Base-by-base conservation (phyloP, 2,888 invertebrate species). In the Clunio marinus region DNA sequence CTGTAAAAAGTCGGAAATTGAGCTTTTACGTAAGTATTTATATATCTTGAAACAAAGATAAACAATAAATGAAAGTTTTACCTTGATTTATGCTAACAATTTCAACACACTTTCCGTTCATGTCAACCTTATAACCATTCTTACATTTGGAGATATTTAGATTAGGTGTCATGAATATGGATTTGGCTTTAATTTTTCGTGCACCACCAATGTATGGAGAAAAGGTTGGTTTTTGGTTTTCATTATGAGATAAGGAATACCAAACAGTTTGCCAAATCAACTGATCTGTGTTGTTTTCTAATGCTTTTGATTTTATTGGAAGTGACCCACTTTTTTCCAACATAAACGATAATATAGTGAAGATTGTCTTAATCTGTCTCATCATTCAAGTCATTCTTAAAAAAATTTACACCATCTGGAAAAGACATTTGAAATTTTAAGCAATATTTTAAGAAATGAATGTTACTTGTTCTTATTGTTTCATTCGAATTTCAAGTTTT, bases 221-320 rank as follows among this genome's bases (percentile, higher is more conserved):
- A n/a, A n/a, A n/a, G 7, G 57, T n/a, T 8, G 17, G 8, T 10
- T n/a, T 55, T 24, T 27, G 35, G 73, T 77, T 77, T 57, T 75
- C 76, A 55, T 69, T 68, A 20, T 46, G 46, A 35, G 51, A 27
- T 1, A 77, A 76, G 68, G 78, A 72, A 69, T 76, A 75, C 28
- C 77, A 73, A 77, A 78, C 78, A 15, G 77, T 77, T 69, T 79
- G 75, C 78, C 78, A 79, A 10, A 78, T 78, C 68, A 77, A 71
- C 66, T 76, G 74, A 70, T 79, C 78, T 1, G 75, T 77, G 20
- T 76, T 77, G 69, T 75, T 76, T 71, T 77, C 79, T 25, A 79
- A 76, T 67, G 78, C 79, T 20, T 79, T 76, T 63, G 78, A 79
- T 35, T 79, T 79, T 51, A 79, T 76, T 32, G 78, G 78, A 71